A percentile compares a stretch with the other conserved stretches of the same genome.
Conservation (phyloP, 2,797 vertebrate species). For the Cygnus olor region DNA sequence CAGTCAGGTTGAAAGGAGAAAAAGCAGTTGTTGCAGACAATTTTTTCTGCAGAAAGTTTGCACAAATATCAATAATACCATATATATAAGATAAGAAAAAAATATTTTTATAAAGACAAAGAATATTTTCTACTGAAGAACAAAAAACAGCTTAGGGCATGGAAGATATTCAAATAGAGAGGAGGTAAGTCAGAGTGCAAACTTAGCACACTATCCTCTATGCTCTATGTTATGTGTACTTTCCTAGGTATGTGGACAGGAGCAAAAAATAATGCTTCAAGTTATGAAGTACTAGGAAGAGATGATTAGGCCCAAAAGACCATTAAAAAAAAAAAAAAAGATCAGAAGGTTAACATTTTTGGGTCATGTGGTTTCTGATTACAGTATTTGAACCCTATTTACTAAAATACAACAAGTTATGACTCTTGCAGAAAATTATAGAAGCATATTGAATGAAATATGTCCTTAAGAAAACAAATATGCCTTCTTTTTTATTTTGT, state of each 20-base stretch:
- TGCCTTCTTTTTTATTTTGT: neutral
- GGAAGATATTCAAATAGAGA: neutral
- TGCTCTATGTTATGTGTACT: neutral
- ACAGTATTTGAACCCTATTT: neutral
- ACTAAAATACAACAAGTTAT: neutral
- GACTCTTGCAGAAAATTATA: neutral
- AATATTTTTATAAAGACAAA: neutral
- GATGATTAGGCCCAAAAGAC: neutral
- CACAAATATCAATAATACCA: neutral
- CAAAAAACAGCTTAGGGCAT: neutral
- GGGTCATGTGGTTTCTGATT: neutral
- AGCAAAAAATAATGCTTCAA: neutral
- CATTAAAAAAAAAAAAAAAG: too few species aligned
- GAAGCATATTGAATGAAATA: neutral
- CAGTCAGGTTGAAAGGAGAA: neutral
- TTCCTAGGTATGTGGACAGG: neutral
- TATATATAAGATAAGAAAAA: neutral
- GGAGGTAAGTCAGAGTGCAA: neutral
- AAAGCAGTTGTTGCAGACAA: neutral
- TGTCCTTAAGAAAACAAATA: neutral
- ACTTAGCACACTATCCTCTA: neutral
- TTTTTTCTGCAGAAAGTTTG: neutral
- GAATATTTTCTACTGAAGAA: neutral
- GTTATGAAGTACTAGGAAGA: neutral
- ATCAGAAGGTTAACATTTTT: neutral